Base-by-base conservation (phyloP, 2,113 vertebrate species). In the Ceratotherium simum region DNA sequence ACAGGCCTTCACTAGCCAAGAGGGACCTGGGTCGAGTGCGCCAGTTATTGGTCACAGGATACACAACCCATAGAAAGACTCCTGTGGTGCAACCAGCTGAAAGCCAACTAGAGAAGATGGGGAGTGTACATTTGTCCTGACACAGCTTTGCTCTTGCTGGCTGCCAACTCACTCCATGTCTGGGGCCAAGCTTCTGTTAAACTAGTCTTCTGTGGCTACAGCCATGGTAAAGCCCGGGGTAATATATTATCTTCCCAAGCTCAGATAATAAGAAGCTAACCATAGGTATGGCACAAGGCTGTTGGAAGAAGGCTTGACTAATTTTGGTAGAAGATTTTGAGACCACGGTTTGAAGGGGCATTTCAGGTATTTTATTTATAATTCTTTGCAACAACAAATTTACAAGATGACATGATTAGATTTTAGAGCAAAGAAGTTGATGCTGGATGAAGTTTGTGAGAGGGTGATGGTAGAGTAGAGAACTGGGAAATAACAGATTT, bases 1-100 rank as follows among this genome's bases (percentile, higher is more conserved):
- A 98, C 98, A 98, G 98, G 98, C 98, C 88, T 91, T 94, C 91
- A 70, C 92, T 64, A 96, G 98, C 97, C 97, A 98, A 98, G 90
- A 98, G 97, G 98, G 98, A 98, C 97, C 90, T 16, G 81, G 97
- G 98, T 96, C 2, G 97, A 98, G 90, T 16, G 94, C 95, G 96
- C 95, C 96, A 94, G 97, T 96, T 96, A 96, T 33, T 98, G 97
- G 97, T 97, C 97, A 97, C 96, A 95, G 97, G 96, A 97, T 60
- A 96, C 94, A 91, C 84, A 95, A 91, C 79, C 93, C 96, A 80
- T 21, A 54, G 94, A 93, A 96, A 46, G 97, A 73, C 97, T 91
- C 98, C 98, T 58, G 97, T 11, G 92, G 97, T 72, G 98, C 92
- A 70, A 67, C 94, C 98, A 97, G 97, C 97, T 98, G 98, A 97